A percentile compares a stretch with the other conserved stretches of the same genome.
Conservation (phyloP, 2,113 vertebrate genomes). For the Scalopus aquaticus region DNA sequence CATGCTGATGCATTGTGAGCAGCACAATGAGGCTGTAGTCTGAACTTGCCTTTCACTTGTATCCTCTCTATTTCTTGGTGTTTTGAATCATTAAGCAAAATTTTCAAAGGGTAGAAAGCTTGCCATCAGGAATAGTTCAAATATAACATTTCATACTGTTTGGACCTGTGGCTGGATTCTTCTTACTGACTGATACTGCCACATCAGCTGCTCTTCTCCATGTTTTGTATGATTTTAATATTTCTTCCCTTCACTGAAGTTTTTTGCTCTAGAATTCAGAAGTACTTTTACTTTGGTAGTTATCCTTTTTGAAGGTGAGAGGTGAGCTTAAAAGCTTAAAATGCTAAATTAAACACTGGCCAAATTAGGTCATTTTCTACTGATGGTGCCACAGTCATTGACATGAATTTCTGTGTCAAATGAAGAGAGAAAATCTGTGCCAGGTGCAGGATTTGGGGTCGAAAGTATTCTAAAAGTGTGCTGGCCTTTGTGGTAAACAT, state of each 20-base stretch:
- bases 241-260: not conserved
- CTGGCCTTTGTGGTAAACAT: not conserved
- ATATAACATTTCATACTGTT: not conserved
- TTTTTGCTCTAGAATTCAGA: conserved; percentile 32
- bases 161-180: not conserved
- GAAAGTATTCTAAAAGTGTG: not conserved
- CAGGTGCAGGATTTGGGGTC: not conserved
- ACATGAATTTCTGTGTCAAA: not conserved
- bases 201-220: not conserved
- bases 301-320: not conserved
- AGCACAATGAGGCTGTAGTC: not conserved
- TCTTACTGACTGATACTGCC: not conserved
- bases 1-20: not conserved
- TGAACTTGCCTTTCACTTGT: conserved; percentile 14
- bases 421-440: not conserved
- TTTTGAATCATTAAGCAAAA: conserved; percentile 1
- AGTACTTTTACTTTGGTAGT: not conserved
- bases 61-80: not conserved
- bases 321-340: not conserved
- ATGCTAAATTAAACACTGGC: not conserved
- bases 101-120: conserved; percentile 29
- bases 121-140: conserved; percentile 2
- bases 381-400: not conserved
- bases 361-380: not conserved
- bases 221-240: not conserved